Percentiles rank a stretch among this genome's conserved stretches.
phyloP scores from a whole-genome alignment of 53 echinoderm and acorn worm species.

The Hippasteria phrygiana region DNA sequence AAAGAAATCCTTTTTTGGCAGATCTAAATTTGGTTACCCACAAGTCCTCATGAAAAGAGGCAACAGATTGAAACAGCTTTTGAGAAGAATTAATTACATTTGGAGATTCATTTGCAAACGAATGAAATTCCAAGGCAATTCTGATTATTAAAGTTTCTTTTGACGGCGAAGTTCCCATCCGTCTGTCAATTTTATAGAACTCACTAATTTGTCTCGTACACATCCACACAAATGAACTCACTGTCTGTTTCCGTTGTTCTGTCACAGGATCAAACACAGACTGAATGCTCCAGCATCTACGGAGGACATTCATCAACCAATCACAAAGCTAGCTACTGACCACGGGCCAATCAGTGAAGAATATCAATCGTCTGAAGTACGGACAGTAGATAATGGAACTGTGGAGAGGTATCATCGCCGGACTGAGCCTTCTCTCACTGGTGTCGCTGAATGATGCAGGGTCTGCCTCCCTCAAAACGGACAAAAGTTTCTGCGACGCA shows the following conservation, averaged over 20 bases:
- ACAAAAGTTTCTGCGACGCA: constrained; percentile 55
- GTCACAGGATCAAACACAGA: constrained; percentile 50
- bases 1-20: not conserved
- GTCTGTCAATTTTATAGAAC: not conserved
- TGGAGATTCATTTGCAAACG: not conserved
- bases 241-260: constrained; percentile 66
- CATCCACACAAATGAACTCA: constrained; percentile 36
- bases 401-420: constrained; percentile 27
- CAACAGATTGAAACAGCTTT: not conserved
- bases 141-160: not conserved
- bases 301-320: constrained; percentile 38
- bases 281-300: constrained; percentile 22
- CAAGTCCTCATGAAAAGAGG: not conserved
- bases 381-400: not conserved
- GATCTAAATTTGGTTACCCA: constrained; percentile 24
- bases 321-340: constrained; percentile 14
- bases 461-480: constrained; percentile 14
- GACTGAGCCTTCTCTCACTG: constrained; percentile 30
- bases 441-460: constrained; percentile 2
- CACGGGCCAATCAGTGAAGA: not conserved
- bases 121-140: too few relatives aligned
- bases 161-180: not conserved
- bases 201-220: not conserved
- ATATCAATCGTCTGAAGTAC: not conserved
- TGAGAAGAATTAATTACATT: not conserved